Evolutionary conservation across 2,888 invertebrate species (phyloP), one percentile per base, ranked within the genome.

Genomic region (Amphipoea lucens): DNA sequence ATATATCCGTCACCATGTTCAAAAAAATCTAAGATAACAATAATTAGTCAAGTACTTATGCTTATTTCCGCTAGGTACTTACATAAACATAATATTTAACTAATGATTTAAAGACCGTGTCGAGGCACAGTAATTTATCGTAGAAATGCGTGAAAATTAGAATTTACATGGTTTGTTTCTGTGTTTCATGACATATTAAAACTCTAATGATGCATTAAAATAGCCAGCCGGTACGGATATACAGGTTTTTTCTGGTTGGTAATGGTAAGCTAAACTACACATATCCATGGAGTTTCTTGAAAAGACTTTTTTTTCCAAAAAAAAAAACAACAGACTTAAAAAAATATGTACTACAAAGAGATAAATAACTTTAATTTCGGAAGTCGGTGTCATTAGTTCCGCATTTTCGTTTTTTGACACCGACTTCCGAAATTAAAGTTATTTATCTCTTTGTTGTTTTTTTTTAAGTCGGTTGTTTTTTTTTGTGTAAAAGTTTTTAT

Each of bases 101-200:
- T 81, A 71, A 85, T 80, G 29, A 74, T 51, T 48, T 74, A 40
- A 60, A 57, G 29, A 81, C 71, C 63, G 63, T 60, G 51, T 40
- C 70, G 48, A 74, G 74, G 14, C 14, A 57, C n/a, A 66, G 40
- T n/a, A 57, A 51, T 7, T n/a, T 51, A 67, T 42, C 29, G 66
- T 76, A 57, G 11, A 36, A 76, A 71, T 81, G 62, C 51, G 51
- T 85, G 29, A 51, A 67, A 81, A 76, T 42, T 73, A 2, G 23
- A 71, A 80, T 54, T 75, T 42, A n/a, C 62, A 60, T 48, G 67
- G 45, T 51, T 45, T 45, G 45, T 45, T 45, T 45, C 40, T 40
- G 40, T 40, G 45, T 54, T 68, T 54, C 45, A 63, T 45, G 62
- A 12, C 29, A 23, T 75, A 68, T 51, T 29, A 17, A n/a, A 78